Conservation (phyloP, 2,113 vertebrate genomes). For the Phylloscopus trochilus region DNA sequence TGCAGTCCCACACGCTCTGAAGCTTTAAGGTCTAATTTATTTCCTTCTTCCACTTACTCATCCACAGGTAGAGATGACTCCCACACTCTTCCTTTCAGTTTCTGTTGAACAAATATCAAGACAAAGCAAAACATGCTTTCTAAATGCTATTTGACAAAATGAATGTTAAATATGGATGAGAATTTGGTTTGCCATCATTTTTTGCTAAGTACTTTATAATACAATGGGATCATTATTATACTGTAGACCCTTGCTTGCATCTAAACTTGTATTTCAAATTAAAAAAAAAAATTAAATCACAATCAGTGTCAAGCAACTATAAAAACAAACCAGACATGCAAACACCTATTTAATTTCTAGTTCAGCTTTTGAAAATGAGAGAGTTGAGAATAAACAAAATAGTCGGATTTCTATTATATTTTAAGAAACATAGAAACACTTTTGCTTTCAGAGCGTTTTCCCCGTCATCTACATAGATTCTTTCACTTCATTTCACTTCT, state of each 20-base stretch:
- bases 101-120: not conserved
- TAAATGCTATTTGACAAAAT: not conserved
- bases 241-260: not conserved
- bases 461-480: not conserved
- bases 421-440: not conserved
- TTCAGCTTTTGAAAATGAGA: not conserved
- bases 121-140: not conserved
- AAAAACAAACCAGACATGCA: not conserved
- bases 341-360: not conserved
- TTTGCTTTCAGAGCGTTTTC: not conserved
- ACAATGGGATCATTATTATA: too few species aligned
- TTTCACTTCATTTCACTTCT: not conserved
- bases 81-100: not conserved
- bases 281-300: not conserved
- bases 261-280: not conserved
- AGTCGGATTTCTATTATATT: not conserved
- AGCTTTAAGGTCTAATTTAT: not conserved
- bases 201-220: not conserved
- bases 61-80: not conserved
- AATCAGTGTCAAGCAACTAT: not conserved
- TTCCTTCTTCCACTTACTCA: not conserved
- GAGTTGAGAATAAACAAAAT: not conserved
- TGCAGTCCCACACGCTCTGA: not conserved
- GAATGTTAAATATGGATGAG: not conserved
- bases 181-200: not conserved